Evolutionary conservation across 2,888 invertebrate genomes (phyloP).

Genomic region (Biston stratarius): DNA sequence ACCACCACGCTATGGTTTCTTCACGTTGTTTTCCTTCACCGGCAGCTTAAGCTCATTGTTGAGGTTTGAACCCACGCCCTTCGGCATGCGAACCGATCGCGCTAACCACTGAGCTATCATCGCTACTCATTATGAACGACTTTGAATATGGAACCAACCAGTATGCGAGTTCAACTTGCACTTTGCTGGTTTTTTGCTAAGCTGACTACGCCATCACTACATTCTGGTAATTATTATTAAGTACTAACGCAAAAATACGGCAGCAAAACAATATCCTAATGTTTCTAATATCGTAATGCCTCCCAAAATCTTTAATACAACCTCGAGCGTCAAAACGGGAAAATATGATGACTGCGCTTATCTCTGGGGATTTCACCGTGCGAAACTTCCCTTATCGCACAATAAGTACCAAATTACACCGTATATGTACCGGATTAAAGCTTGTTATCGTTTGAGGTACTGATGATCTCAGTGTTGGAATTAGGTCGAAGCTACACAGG

Average conservation of each 20-base stretch:
- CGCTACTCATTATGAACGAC: too few species aligned
- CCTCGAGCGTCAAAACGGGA: slow-evolving; percentile 57
- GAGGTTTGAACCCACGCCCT: too few species aligned
- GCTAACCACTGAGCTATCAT: too few species aligned
- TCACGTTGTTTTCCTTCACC: too few species aligned
- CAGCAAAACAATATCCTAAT: slow-evolving; percentile 26
- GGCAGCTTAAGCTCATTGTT: too few species aligned
- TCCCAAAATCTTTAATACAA: slow-evolving; percentile 17
- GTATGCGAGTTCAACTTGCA: too few species aligned
- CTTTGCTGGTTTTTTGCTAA: too few species aligned
- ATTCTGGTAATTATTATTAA: slow-evolving; percentile 1
- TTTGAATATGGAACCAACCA: too few species aligned
- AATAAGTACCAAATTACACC: slow-evolving; percentile 41
- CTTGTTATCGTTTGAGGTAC: slow-evolving; percentile 42
- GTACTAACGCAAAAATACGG: slow-evolving; percentile 2
- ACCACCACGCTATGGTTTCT: too few species aligned
- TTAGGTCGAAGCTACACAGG: slow-evolving; percentile 64
- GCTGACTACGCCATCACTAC: too few species aligned
- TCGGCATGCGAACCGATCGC: too few species aligned
- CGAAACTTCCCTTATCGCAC: slow-evolving; percentile 43
- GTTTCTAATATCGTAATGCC: slow-evolving; percentile 27
- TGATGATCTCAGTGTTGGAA: slow-evolving; percentile 52
- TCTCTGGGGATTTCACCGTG: slow-evolving; percentile 55
- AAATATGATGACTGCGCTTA: slow-evolving; percentile 67
- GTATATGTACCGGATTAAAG: slow-evolving; percentile 31